phyloP scores from a whole-genome alignment of 2,113 vertebrate genomes.

The Brachypteracias leptosomus region DNA sequence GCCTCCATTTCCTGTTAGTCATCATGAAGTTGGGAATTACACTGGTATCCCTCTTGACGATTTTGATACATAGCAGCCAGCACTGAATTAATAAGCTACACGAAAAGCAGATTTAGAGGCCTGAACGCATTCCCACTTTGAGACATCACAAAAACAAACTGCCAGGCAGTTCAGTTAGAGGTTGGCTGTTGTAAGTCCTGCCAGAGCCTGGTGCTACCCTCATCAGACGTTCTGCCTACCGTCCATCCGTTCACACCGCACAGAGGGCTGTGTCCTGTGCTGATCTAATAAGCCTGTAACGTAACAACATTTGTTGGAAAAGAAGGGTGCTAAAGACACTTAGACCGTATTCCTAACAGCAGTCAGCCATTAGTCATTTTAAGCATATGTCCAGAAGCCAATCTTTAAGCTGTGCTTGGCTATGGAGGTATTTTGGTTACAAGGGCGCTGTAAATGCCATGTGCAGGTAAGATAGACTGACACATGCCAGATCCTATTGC shows the following conservation, averaged over 20 bases:
- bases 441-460: neutral
- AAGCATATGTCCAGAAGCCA: neutral
- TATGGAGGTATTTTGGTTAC: neutral
- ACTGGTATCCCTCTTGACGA: neutral
- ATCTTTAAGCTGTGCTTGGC: neutral
- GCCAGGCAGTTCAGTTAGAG: neutral
- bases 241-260: neutral
- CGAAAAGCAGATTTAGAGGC: neutral
- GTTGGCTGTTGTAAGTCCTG: fast-evolving
- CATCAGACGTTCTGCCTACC: neutral
- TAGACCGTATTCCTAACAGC: neutral
- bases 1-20: neutral
- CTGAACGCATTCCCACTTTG: neutral
- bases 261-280: neutral
- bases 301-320: neutral
- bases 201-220: neutral
- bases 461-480: neutral
- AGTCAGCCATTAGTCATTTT: neutral
- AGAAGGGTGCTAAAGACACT: neutral
- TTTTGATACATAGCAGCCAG: neutral
- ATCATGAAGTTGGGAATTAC: neutral
- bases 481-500: neutral
- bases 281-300: neutral
- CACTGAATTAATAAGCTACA: neutral
- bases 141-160: neutral